Evolutionary conservation across 2,888 invertebrate genomes (phyloP).

Genomic region (Lucinisca nassula): DNA sequence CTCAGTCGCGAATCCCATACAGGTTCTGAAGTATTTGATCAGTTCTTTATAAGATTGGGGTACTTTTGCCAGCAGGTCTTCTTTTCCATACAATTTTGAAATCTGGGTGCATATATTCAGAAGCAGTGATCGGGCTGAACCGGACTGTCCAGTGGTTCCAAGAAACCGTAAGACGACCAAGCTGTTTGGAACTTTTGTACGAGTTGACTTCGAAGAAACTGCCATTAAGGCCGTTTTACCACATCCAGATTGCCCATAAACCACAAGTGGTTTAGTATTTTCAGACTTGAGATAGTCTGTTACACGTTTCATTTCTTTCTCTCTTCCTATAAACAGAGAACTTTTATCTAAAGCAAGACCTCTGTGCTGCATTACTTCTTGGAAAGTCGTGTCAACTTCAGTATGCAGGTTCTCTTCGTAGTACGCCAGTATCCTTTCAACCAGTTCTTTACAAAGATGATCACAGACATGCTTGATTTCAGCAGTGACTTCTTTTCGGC

Average conservation of each 20-base stretch:
- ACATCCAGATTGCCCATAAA: conserved; percentile 82
- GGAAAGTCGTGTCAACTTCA: conserved; percentile 54
- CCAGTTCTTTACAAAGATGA: conserved; percentile 47
- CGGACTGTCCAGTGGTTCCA: conserved; percentile 77
- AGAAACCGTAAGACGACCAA: conserved; percentile 73
- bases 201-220: conserved; percentile 44
- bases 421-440: conserved; percentile 42
- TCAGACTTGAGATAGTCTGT: conserved; percentile 34
- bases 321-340: conserved; percentile 60
- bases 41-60: conserved; percentile 63
- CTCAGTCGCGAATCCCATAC: conserved; percentile 55
- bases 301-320: conserved; percentile 45
- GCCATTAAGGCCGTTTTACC: conserved; percentile 85
- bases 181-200: conserved; percentile 19
- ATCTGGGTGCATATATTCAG: conserved; percentile 74
- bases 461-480: conserved; percentile 49
- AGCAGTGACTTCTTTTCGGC: neutral
- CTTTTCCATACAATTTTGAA: conserved; percentile 50
- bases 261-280: conserved; percentile 72
- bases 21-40: conserved; percentile 49
- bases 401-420: conserved; percentile 59
- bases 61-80: conserved; percentile 17
- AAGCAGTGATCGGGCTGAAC: conserved; percentile 66
- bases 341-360: conserved; percentile 56
- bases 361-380: conserved; percentile 59